phyloP scores from a whole-genome alignment of 2,888 invertebrate species.

The Scelioninae gen. 1 region DNA sequence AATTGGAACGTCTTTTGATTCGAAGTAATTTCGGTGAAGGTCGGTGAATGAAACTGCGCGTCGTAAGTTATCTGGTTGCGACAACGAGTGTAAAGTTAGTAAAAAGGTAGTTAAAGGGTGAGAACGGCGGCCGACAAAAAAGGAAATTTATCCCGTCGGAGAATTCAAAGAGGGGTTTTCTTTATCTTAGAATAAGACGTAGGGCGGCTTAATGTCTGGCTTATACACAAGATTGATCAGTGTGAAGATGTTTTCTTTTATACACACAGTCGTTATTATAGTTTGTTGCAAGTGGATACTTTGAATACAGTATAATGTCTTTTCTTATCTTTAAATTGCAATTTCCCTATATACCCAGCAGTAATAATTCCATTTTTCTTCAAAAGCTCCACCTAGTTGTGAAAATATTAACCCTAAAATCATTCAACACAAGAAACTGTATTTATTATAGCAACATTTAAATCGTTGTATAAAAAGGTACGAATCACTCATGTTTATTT shows the following conservation, averaged over 20 bases:
- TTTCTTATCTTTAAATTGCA: too few species aligned
- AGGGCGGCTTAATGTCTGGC: slow-evolving; percentile 60
- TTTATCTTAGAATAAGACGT: slow-evolving; percentile 38
- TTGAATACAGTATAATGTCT: too few species aligned
- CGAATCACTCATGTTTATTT: too few species aligned
- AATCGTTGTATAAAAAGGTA: too few species aligned
- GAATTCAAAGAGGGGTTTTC: slow-evolving; percentile 38
- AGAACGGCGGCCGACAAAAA: slow-evolving; percentile 33
- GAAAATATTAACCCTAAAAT: too few species aligned
- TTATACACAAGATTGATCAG: slow-evolving; percentile 57
- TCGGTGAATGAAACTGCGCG: slow-evolving; percentile 39
- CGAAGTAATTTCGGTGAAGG: slow-evolving; percentile 45
- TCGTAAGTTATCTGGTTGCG: slow-evolving; percentile 39
- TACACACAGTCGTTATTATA: slow-evolving; percentile 37
- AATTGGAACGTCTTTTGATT: slow-evolving; percentile 41
- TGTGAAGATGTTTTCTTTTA: slow-evolving; percentile 55
- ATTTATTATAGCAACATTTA: too few species aligned
- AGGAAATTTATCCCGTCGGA: slow-evolving; percentile 47
- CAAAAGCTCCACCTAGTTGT: too few species aligned
- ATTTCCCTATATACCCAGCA: too few species aligned
- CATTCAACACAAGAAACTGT: too few species aligned
- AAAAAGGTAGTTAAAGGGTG: slow-evolving; percentile 59
- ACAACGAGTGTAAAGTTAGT: slow-evolving; percentile 36
- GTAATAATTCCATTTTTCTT: too few species aligned
- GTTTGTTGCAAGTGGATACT: slow-evolving; percentile 13